Base-by-base conservation (phyloP, 2,888 invertebrate species). In the Pyrgus malvae region DNA sequence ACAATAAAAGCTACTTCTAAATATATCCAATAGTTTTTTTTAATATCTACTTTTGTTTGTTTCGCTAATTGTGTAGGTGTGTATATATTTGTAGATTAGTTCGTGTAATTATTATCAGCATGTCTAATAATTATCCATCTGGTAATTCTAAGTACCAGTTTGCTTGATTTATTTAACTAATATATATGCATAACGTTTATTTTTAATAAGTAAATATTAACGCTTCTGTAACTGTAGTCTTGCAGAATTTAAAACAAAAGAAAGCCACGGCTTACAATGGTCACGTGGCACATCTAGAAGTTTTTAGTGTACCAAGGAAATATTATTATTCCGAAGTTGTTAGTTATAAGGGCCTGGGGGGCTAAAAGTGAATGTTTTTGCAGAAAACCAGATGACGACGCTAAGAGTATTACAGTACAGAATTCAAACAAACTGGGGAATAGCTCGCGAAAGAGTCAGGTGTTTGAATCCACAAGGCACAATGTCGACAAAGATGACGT, bases 401-500 rank as follows among this genome's bases (percentile, higher is more conserved):
- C 79, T 76, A 90, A 88, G 76, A 84, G 74, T 77, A 81, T 86
- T 70, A 83, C 84, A 67, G 78, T 88, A 78, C 86, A 82, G 78
- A 85, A 76, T 72, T 77, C 83, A 66, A 81, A 74, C 63, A 54
- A 54, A 54, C 27, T 40, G 23, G 87, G 84, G 57, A 82, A 75
- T 77, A 82, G 74, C 72, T 83, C 85, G 72, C 82, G 91, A 76
- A 92, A 94, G 83, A 92, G 92, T 66, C 91, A 94, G 72, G 92
- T 94, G 62, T 95, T 95, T 71, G 95, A 94, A 80, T 92, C 94
- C 55, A 93, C 93, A 58, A 82, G 93, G 69, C 94, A 92, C 86
- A 94, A 93, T 51, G 93, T 94, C 59, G 95, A 95, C 63, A 91
- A 93, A 69, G 95, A 95, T 69, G 95, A 95, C 79, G 92, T 93